Percentiles rank a stretch among this genome's conserved stretches.
phyloP scores from a whole-genome alignment of 2,113 vertebrate genomes.

The Fregetta grallaria region DNA sequence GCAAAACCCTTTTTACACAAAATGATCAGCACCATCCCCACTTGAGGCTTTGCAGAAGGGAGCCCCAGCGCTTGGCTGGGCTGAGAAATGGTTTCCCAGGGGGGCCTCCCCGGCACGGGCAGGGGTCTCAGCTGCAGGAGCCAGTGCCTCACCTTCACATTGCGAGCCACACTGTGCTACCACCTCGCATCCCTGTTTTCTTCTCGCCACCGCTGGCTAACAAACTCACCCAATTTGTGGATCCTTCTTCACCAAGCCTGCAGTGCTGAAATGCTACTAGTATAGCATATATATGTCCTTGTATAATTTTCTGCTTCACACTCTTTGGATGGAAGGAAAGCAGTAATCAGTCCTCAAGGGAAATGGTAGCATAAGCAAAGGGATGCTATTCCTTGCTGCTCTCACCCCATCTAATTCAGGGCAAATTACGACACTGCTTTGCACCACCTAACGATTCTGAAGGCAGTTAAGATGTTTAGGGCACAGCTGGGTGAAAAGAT shows the following conservation, averaged over 20 bases:
- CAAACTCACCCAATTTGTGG: neutral
- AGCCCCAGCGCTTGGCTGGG: neutral
- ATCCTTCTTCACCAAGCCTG: neutral
- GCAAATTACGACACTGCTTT: neutral
- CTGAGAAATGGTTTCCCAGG: neutral
- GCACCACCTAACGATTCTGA: neutral
- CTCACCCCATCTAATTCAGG: neutral
- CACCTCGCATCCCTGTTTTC: neutral
- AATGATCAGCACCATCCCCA: neutral
- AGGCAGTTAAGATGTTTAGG: neutral
- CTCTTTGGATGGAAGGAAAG: neutral
- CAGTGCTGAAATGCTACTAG: neutral
- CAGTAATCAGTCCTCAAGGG: neutral
- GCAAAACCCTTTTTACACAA: neutral
- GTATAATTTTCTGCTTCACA: neutral
- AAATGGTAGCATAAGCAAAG: neutral
- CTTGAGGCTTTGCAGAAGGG: neutral
- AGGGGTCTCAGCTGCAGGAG: neutral
- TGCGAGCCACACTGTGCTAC: neutral
- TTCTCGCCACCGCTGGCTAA: neutral
- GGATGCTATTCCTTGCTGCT: neutral
- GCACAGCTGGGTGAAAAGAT: neutral
- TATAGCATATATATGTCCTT: neutral
- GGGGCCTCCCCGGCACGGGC: too few species aligned
- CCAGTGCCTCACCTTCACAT: neutral